Base-by-base conservation (phyloP, 2,888 invertebrate species). In the Caenorhabditis sp. region DNA sequence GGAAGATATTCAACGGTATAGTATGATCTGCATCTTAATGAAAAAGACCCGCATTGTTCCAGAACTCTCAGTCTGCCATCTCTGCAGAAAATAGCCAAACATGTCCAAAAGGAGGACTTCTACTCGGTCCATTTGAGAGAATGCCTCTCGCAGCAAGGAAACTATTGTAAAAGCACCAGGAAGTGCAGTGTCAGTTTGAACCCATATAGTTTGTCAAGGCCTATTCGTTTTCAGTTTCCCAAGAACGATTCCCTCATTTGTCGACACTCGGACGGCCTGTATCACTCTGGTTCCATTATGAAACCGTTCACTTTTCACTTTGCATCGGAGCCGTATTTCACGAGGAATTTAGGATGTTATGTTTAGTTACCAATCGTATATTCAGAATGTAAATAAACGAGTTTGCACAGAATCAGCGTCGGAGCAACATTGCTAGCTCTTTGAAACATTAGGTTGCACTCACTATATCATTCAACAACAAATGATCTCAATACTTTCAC, bases 321-420 rank as follows among this genome's bases (percentile, higher is more conserved):
- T 28, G 61, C 53, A 1, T 60, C 76, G 6, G 76, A 76, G 47
- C 61, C 51, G 8, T 76, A 76, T 61, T 76, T 67, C 28, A 76
- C 76, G 6, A 76, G 76, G 32, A 76, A 76, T 47, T 67, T 76
- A 26, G 76, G 76, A n/a, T 76, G 76, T 44, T 76, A 76, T 60
- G 58, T 67, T 18, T 76, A 53, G 50, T 18, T 20, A 13, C 15
- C 15, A 32, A 4, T 9, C 9, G 32, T 32, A n/a, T n/a, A n/a
- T 32, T 32, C 32, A 32, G 6, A 8, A 9, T 40, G 40, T 40
- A 40, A 9, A 32, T 32, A 32, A 32, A 32, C 5, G 9, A 32
- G 9, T 32, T 6, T 6, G 4, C 9, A 32, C 32, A 6, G 32
- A 32, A 32, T 32, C 32, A 32, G n/a, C n/a, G n/a, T n/a, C n/a